Base-by-base conservation (phyloP, 2,113 vertebrate genomes). In the Tapirus terrestris region DNA sequence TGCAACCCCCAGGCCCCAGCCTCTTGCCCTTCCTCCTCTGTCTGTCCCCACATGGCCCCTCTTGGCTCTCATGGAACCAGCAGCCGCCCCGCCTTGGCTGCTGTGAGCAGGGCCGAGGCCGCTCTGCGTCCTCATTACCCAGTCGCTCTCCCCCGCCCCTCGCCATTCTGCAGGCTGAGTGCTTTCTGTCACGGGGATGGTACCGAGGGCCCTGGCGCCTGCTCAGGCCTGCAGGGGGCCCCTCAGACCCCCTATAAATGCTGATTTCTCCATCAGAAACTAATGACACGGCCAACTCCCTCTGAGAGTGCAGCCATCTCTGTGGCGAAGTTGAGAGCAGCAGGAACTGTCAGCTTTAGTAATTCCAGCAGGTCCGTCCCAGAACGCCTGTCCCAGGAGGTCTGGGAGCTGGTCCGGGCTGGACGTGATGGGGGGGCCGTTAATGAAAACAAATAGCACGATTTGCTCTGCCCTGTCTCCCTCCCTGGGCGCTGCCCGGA, bases 221-320 rank as follows among this genome's bases (percentile, higher is more conserved):
- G 3, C 77, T 25, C 29, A 29, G 33, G 36, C 29, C 65, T 63
- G 27, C 4, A 23, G 84, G 76, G 81, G 43, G 29, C 68, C 5
- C 51, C 51, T 13, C 3, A 13, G 51, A 53, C 51, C 31, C 89
- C 33, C 33, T 2, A 9, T 14, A 23, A 6, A 18, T 58, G 75
- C 89, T 3, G 10, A 7, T 91, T 87, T 84, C 75, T 91, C 86
- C 53, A 76, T 84, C 86, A 83, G 89, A 96, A 92, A 63, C 75
- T 65, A 70, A 45, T 6, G 18, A 43, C 17, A 10, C 1, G 8
- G 77, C 68, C 70, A 6, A 4, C 6, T 61, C 81, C 73, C 14
- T 13, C 2, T 3, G 20, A 89, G 67, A 33, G 68, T 4, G 5
- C 5, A 1, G 87, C 14, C 6, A 14, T 45, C 43, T 39, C 75